Conservation (phyloP, 1,140 invertebrate genomes). For the Drosophila malerkotliana region DNA sequence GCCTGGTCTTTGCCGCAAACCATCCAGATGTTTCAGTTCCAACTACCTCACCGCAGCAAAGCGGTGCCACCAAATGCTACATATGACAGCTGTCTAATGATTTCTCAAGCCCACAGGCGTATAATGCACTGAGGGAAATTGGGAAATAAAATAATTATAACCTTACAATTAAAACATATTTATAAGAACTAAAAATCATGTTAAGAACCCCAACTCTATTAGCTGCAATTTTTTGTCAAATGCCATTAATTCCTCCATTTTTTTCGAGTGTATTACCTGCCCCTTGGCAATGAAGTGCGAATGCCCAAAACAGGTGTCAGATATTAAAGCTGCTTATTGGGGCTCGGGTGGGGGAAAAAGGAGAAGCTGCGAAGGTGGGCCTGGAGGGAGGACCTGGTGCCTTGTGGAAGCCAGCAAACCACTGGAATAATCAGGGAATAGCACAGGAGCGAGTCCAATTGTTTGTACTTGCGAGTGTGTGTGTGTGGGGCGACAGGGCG, state of each 20-base stretch:
- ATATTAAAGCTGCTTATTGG: slow-evolving; percentile 51
- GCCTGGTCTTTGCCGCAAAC: neutral
- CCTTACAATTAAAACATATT: too few relatives aligned
- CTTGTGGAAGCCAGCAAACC: slow-evolving; percentile 22
- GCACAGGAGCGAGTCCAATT: slow-evolving; percentile 24
- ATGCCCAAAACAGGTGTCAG: slow-evolving; percentile 67
- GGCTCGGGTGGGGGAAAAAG: neutral
- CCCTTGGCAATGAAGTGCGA: slow-evolving; percentile 49
- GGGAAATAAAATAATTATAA: neutral
- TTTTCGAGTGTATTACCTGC: neutral
- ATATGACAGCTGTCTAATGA: slow-evolving; percentile 61
- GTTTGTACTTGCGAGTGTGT: slow-evolving; percentile 28
- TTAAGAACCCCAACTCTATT: neutral
- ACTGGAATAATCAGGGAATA: slow-evolving; percentile 60
- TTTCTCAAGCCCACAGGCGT: slow-evolving; percentile 17
- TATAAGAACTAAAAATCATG: too few relatives aligned
- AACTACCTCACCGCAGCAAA: slow-evolving; percentile 2
- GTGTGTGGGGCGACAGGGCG: slow-evolving; percentile 5
- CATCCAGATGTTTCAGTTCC: neutral
- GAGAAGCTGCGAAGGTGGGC: neutral
- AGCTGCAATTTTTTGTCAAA: neutral
- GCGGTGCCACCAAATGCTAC: slow-evolving; percentile 27
- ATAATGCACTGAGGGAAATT: neutral
- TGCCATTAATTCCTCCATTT: too few relatives aligned
- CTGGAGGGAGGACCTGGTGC: slow-evolving; percentile 5